Conservation (phyloP, 64 coral and sea anemone species). For the Hydrozoanthus tunicans region DNA sequence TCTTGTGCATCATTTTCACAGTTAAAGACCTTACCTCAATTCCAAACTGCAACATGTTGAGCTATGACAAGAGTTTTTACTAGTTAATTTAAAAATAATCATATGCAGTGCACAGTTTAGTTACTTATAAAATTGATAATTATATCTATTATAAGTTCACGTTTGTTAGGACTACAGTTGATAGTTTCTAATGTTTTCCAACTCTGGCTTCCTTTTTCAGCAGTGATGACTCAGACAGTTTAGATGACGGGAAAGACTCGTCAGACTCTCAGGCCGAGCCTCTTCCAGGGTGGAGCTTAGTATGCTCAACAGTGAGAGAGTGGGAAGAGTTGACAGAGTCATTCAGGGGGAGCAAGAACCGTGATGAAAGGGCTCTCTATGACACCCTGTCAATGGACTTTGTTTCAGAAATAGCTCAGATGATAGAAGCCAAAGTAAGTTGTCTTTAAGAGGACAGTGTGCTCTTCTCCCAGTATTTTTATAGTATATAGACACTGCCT, state of each 20-base stretch:
- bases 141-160: too few species aligned
- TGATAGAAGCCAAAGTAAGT: constrained; percentile 92
- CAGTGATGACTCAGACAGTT: constrained; percentile 80
- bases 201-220: background rate
- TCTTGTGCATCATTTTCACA: too few species aligned
- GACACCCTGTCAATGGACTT: constrained; percentile 94
- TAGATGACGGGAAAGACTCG: constrained; percentile 66
- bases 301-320: constrained; percentile 79
- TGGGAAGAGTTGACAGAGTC: constrained; percentile 93
- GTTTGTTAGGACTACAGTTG: too few species aligned
- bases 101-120: too few species aligned
- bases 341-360: constrained; percentile 85
- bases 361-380: constrained; percentile 90
- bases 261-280: constrained; percentile 45
- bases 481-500: too few species aligned
- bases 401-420: constrained; percentile 89
- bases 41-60: too few species aligned
- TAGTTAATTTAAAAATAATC: too few species aligned
- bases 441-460: background rate
- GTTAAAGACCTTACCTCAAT: too few species aligned
- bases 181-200: too few species aligned
- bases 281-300: constrained; percentile 70
- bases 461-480: too few species aligned
- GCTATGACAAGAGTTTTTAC: too few species aligned
- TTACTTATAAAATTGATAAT: too few species aligned